These are phyloP conservation scores for Chrysolina haemoptera DNA, from an alignment of 2,888 invertebrate genomes.

Conservation along the genomic window DNA sequence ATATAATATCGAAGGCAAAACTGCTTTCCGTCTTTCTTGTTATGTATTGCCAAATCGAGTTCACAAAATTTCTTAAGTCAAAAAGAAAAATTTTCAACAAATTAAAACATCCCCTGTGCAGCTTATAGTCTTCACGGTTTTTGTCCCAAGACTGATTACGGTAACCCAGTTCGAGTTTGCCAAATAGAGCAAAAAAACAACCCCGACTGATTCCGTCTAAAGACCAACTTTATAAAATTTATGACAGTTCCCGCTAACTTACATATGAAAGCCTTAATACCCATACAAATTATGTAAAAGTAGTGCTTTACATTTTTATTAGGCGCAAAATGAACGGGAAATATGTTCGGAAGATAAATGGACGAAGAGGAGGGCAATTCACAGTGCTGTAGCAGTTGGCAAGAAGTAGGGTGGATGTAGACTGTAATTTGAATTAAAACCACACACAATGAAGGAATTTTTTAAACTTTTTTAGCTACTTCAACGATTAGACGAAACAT, in stretches of 20 bases:
- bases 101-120: neutral
- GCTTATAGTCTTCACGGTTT: neutral
- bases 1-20: too few species aligned
- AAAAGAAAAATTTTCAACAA: slow-evolving; percentile 5
- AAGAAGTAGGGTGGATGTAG: too few species aligned
- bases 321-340: slow-evolving; percentile 62
- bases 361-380: slow-evolving; percentile 59
- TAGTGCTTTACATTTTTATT: slow-evolving; percentile 68
- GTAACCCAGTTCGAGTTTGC: slow-evolving; percentile 22
- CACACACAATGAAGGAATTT: too few species aligned
- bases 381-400: slow-evolving; percentile 1
- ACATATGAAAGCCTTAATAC: slow-evolving; percentile 63
- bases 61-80: neutral
- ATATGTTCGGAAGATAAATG: slow-evolving; percentile 65
- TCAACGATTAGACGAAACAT: too few species aligned
- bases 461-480: too few species aligned
- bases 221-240: slow-evolving; percentile 41
- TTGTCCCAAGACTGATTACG: slow-evolving; percentile 34
- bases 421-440: too few species aligned
- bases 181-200: slow-evolving; percentile 25
- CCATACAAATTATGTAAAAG: slow-evolving; percentile 67
- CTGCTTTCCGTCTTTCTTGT: too few species aligned
- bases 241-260: slow-evolving; percentile 48
- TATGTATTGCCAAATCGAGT: too few species aligned
- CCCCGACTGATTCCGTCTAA: slow-evolving; percentile 27